Evolutionary conservation across 2,888 invertebrate genomes (phyloP).

Genomic region (Hyposoter dolosus): DNA sequence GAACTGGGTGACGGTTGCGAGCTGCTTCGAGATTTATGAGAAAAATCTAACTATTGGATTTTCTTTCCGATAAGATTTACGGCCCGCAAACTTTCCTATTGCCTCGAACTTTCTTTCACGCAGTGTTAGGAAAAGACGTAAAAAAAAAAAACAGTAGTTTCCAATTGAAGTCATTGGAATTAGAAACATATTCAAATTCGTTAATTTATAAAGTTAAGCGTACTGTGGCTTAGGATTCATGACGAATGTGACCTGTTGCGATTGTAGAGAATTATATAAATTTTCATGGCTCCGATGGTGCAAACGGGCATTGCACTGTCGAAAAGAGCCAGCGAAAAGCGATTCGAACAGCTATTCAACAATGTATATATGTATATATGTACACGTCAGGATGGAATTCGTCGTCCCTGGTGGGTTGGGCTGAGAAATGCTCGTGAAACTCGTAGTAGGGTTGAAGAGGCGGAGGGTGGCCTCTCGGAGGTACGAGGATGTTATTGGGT

Average conservation of each 20-base stretch:
- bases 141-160: neutral
- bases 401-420: slow-evolving; percentile 52
- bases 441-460: slow-evolving; percentile 69
- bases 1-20: slow-evolving; percentile 49
- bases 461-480: slow-evolving; percentile 59
- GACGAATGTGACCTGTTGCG: neutral
- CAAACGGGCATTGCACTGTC: neutral
- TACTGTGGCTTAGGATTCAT: neutral
- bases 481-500: slow-evolving; percentile 82
- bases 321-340: neutral
- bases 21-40: slow-evolving; percentile 63
- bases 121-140: neutral
- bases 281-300: slow-evolving; percentile 1
- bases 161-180: neutral
- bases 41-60: neutral
- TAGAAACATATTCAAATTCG: neutral
- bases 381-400: slow-evolving; percentile 19
- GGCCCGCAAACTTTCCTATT: neutral
- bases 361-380: slow-evolving; percentile 5
- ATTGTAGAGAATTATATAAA: neutral
- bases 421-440: slow-evolving; percentile 75
- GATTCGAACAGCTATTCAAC: slow-evolving; percentile 5
- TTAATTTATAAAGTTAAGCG: neutral
- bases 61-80: neutral
- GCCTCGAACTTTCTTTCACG: neutral